phyloP scores from a whole-genome alignment of 2,888 invertebrate genomes.

The Trissolcus brochymenae region DNA sequence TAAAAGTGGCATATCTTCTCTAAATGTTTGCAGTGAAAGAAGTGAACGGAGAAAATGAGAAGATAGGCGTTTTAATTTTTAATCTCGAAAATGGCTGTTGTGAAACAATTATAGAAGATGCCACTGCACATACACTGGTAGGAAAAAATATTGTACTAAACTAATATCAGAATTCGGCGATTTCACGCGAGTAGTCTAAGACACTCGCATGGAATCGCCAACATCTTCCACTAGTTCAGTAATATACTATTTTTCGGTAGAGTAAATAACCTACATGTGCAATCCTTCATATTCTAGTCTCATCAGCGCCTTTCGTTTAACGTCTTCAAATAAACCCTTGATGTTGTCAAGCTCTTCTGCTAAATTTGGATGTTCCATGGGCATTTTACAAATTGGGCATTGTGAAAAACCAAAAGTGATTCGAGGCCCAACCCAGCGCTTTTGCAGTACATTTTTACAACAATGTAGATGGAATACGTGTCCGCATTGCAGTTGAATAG shows the following conservation, averaged over 20 bases:
- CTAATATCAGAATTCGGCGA: too few species aligned
- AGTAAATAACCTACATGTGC: slow-evolving; percentile 77
- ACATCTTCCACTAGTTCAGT: too few species aligned
- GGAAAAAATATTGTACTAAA: too few species aligned
- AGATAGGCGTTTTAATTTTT: too few species aligned
- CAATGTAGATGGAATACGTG: slow-evolving; percentile 98
- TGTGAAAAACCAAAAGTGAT: slow-evolving; percentile 97
- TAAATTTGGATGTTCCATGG: slow-evolving; percentile 90
- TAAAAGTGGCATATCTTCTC: too few species aligned
- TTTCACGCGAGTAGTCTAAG: too few species aligned
- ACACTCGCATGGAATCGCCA: too few species aligned
- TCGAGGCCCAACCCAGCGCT: slow-evolving; percentile 95
- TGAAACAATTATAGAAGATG: too few species aligned
- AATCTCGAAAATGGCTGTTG: too few species aligned
- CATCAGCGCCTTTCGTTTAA: slow-evolving; percentile 95
- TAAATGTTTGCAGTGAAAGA: too few species aligned
- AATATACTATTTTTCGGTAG: background rate
- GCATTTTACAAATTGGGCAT: slow-evolving; percentile 97
- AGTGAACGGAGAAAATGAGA: too few species aligned
- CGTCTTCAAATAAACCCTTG: slow-evolving; percentile 89
- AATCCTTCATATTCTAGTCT: slow-evolving; percentile 96
- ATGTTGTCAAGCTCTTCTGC: slow-evolving; percentile 88
- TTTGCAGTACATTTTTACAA: slow-evolving; percentile 88
- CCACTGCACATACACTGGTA: too few species aligned
- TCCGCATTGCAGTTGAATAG: slow-evolving; percentile 93